Percentiles rank a stretch among this genome's conserved stretches.
phyloP scores from a whole-genome alignment of 2,888 invertebrate genomes.

The Drosophila putrida region DNA sequence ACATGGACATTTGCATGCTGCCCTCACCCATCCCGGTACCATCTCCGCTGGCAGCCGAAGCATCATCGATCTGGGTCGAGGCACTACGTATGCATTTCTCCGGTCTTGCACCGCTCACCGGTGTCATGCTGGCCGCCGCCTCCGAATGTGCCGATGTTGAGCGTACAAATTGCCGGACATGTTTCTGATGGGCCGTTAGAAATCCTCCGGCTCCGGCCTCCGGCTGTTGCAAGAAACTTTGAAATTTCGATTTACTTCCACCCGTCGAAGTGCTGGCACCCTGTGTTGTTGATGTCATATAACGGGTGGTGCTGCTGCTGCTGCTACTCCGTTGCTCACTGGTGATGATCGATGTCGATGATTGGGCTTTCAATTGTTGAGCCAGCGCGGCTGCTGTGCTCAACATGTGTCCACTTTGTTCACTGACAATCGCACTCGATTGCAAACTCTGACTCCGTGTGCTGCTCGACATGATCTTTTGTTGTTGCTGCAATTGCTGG shows the following conservation, averaged over 20 bases:
- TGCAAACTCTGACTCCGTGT: slow-evolving; percentile 84
- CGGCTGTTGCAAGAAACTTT: slow-evolving; percentile 85
- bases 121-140: slow-evolving; percentile 68
- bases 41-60: slow-evolving; percentile 49
- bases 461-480: slow-evolving; percentile 79
- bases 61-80: slow-evolving; percentile 85
- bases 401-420: slow-evolving; percentile 63
- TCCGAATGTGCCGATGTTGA: slow-evolving; percentile 85
- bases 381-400: slow-evolving; percentile 83
- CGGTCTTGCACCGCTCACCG: slow-evolving; percentile 70
- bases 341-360: slow-evolving; percentile 84
- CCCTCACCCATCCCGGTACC: slow-evolving; percentile 41
- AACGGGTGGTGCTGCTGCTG: slow-evolving; percentile 65
- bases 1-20: slow-evolving; percentile 64
- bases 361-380: slow-evolving; percentile 85
- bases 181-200: slow-evolving; percentile 85
- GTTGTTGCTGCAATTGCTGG: slow-evolving; percentile 57
- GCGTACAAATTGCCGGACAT: slow-evolving; percentile 85
- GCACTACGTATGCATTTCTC: slow-evolving; percentile 85
- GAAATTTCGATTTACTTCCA: slow-evolving; percentile 82
- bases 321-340: slow-evolving; percentile 78
- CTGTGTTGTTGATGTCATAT: slow-evolving; percentile 52
- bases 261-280: slow-evolving; percentile 3
- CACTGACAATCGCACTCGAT: slow-evolving; percentile 75
- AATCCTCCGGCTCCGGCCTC: slow-evolving; percentile 84